Evolutionary conservation across 2,797 vertebrate genomes (phyloP), one percentile per base, ranked within the genome.

Genomic region (Alosa sapidissima): DNA sequence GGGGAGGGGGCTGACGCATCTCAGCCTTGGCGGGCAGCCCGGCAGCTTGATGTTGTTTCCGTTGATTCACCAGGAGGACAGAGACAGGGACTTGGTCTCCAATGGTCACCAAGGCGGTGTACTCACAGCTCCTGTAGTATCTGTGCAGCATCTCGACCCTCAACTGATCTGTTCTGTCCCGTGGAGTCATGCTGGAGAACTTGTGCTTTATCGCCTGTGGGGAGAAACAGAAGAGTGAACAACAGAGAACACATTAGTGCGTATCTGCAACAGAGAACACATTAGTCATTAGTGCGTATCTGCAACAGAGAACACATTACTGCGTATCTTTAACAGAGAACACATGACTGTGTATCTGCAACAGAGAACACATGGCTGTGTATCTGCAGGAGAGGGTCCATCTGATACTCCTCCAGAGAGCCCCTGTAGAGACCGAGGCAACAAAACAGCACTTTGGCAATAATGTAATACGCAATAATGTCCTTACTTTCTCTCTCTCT

Each of bases 51-150:
- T 68, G 24, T 28, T 19, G 11, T 14, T 36, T 68, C 10, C 9
- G 5, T 2, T 36, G 24, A 10, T 4, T 68, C 62, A 13, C 9
- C 11, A 7, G 11, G 62, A 13, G 19, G 62, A 36, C 14, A 16
- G 14, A 75, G 16, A 36, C 33, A 7, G 33, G 36, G 58, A 0
- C n/a, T 24, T 62, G 78, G 47, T 49, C 81, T 41, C 19, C 14
- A 13, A 16, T 62, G 78, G 47, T 49, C 81, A 41, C 19, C 14
- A 13, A 16, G 36, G 33, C 81, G n/a, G n/a, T 85, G 24, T 81
- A 88, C 90, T 91, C 21, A 93, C 93, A 93, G 0, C 0, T 85
- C 91, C 85, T 83, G 81, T 6, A 87, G 85, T 54, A 92, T 88
- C 85, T 88, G 62, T 0, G 84, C 68, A 0, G 88, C 82, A 0